phyloP scores from a whole-genome alignment of 2,113 vertebrate genomes.

The Cyrtonyx montezumae region DNA sequence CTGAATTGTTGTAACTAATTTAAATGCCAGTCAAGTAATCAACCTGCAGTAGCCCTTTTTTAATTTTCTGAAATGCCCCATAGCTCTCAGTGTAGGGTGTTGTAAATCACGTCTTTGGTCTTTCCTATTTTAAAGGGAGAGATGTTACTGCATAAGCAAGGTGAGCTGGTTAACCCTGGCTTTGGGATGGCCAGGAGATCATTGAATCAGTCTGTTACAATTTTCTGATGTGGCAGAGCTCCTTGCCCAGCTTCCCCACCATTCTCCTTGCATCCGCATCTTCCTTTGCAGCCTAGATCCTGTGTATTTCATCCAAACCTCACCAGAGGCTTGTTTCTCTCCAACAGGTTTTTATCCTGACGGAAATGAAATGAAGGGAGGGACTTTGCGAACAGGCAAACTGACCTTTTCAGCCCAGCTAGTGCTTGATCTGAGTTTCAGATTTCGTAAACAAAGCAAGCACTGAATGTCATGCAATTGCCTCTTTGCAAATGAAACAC shows the following conservation, averaged over 20 bases:
- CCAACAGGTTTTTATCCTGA: neutral
- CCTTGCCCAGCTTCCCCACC: neutral
- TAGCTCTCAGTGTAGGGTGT: neutral
- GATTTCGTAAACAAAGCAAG: slow-evolving; percentile 38
- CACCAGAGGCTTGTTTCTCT: neutral
- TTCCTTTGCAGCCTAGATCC: neutral
- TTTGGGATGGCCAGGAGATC: neutral
- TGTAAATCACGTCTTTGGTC: neutral
- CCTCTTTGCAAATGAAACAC: slow-evolving; percentile 44
- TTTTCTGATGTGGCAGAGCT: neutral
- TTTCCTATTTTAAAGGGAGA: neutral
- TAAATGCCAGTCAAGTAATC: neutral
- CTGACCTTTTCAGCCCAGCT: slow-evolving; percentile 56
- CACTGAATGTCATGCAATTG: slow-evolving; percentile 36
- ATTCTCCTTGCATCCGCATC: neutral
- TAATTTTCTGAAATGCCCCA: neutral
- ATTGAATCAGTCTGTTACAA: neutral
- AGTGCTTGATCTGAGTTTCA: slow-evolving; percentile 27
- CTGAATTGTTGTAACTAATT: neutral
- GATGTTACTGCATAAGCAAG: neutral
- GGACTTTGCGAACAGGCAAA: neutral
- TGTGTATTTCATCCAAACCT: neutral
- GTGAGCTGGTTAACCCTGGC: neutral
- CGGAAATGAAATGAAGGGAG: neutral
- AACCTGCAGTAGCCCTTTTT: neutral